These are phyloP conservation scores for Amniataba percoides DNA, from an alignment of 2,797 vertebrate species.

Conservation along the genomic window DNA sequence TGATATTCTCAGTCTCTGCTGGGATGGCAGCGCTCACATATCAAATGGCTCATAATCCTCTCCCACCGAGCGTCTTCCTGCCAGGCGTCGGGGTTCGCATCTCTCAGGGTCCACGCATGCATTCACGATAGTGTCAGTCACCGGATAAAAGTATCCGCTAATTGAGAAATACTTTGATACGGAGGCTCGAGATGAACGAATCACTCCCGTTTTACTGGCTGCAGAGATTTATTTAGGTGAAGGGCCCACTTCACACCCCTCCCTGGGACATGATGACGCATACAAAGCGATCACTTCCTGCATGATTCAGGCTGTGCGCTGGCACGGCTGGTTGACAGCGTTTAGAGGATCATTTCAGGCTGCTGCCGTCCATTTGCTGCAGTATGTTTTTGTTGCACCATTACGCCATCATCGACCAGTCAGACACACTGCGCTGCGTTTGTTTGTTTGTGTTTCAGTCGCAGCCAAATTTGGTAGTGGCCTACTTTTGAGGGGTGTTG, in stretches of 20 bases:
- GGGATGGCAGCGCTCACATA: background rate
- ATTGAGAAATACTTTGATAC: background rate
- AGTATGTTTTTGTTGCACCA: conserved; percentile 25
- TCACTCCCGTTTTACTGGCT: conserved; percentile 25
- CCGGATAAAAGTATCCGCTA: conserved; percentile 4
- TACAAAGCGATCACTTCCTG: conserved; percentile 33
- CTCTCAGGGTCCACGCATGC: conserved; percentile 8
- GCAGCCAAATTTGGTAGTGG: background rate
- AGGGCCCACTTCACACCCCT: conserved; percentile 36
- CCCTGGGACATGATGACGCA: conserved; percentile 41
- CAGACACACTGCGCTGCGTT: background rate
- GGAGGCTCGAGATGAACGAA: conserved; percentile 11
- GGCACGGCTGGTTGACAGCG: background rate
- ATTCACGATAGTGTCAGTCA: conserved; percentile 6
- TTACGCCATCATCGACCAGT: background rate
- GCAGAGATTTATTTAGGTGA: conserved; percentile 25
- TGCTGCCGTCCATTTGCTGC: conserved; percentile 13
- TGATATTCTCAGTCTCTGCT: background rate
- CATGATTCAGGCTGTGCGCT: conserved; percentile 39
- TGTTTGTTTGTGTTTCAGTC: background rate
- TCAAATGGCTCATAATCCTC: conserved; percentile 6
- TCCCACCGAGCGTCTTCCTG: background rate
- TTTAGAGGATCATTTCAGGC: conserved; percentile 20
- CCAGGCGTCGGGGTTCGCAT: conserved; percentile 9
- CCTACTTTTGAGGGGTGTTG: background rate